Evolutionary conservation across 1,140 invertebrate genomes (phyloP), one percentile per base, ranked within the genome.

Genomic region (Stegodyphus dumicola): DNA sequence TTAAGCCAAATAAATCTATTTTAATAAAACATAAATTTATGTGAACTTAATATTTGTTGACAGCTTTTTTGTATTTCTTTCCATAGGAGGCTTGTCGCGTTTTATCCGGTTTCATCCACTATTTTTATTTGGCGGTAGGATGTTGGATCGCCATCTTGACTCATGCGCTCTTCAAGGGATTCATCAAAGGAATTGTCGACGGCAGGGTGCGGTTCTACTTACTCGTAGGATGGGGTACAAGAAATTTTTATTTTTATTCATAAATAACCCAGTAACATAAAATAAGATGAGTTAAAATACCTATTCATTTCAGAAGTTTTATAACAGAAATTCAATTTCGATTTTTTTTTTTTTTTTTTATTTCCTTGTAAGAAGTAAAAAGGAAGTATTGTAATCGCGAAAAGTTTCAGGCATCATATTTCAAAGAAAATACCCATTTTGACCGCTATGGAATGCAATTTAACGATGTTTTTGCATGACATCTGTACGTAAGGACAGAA

Each of bases 131-230:
- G 51, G 87, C 87, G 48, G 87, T 88, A 0, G 89, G 88, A 1
- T 69, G 69, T 4, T 89, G 88, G 89, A 53, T 89, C 9, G 77
- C 87, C n/a, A 86, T 88, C 10, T 87, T 90, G 81, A 88, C 87
- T 1, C 83, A 88, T 64, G 89, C 89, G 2, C 80, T 88, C 2
- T 90, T 90, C 81, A 87, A 74, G 6, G 89, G 89, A 7, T 88
- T 90, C 65, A 89, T 88, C n/a, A 77, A 87, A 74, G 90, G 90
- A 15, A 80, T 88, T 17, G 87, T 90, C 17, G 89, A 88, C 6
- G 90, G 90, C 4, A 87, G 87, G 54, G 77, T 90, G 15, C 77
- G 79, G 6, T 86, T 86, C 10, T 90, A 89, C 77, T 18, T 87
- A 7, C 87, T 87, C 13, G 75, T 90, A 18, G 81, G 87, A 15